phyloP scores from a whole-genome alignment of 2,113 vertebrate species.

The Phrynocephalus versicolor region DNA sequence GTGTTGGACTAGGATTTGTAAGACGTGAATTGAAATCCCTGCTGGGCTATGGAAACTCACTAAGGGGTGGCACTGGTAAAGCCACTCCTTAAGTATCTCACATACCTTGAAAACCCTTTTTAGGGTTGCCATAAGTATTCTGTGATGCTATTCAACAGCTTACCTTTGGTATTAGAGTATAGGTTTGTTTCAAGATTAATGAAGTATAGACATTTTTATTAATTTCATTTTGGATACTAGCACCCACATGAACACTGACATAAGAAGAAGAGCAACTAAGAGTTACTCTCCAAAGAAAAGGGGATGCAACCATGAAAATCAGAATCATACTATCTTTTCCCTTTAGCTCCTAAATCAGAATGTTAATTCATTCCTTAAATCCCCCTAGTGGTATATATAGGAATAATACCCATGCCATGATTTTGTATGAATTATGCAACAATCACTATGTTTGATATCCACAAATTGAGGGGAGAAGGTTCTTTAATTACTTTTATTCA shows the following conservation, averaged over 20 bases:
- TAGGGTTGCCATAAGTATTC: too few species aligned
- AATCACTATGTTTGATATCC: not conserved
- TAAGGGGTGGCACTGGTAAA: too few species aligned
- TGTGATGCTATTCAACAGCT: not conserved
- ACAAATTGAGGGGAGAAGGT: not conserved
- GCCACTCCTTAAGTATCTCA: too few species aligned
- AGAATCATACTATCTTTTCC: not conserved
- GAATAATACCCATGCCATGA: not conserved
- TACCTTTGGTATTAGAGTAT: not conserved
- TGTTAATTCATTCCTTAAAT: not conserved
- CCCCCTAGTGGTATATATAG: slow-evolving; percentile 42
- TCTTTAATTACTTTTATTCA: not conserved
- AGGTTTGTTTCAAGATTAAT: not conserved
- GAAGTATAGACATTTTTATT: not conserved
- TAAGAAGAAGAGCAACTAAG: not conserved
- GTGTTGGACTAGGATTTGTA: too few species aligned
- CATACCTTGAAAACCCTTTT: too few species aligned
- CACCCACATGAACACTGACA: not conserved
- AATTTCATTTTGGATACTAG: not conserved
- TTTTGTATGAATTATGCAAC: too few species aligned
- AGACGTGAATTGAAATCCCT: too few species aligned
- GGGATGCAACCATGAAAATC: not conserved
- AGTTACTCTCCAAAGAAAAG: not conserved
- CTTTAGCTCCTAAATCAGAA: not conserved
- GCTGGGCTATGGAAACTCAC: too few species aligned